These are phyloP conservation scores for Crenichthys baileyi DNA, from an alignment of 2,797 vertebrate species.

Conservation along the genomic window DNA sequence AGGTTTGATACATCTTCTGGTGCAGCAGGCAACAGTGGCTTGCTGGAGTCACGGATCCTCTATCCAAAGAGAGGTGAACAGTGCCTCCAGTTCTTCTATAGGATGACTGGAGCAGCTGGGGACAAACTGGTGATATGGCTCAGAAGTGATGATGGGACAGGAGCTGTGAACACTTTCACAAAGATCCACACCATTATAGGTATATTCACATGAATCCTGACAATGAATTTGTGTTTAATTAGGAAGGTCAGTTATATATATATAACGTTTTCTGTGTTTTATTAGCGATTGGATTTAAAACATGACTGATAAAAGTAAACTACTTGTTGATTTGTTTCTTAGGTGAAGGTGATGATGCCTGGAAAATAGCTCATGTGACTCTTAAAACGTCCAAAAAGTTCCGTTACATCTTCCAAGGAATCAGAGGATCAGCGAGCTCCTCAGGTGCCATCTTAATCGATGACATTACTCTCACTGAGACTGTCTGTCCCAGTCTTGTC, in stretches of 20 bases:
- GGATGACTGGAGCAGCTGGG: constrained; percentile 77
- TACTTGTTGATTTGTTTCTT: neutral
- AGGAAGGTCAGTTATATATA: neutral
- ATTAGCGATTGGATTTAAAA: neutral
- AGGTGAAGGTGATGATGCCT: constrained; percentile 80
- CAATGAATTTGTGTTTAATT: neutral
- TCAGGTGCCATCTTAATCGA: constrained; percentile 85
- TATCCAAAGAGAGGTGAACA: constrained; percentile 87
- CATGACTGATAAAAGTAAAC: neutral
- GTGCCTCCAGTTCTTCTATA: constrained; percentile 93
- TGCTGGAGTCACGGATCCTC: constrained; percentile 90
- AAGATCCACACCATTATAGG: constrained; percentile 87
- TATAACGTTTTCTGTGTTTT: neutral
- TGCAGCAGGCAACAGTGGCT: constrained; percentile 68
- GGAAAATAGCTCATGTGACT: constrained; percentile 88
- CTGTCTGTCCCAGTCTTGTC: constrained; percentile 82
- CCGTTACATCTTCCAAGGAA: constrained; percentile 91
- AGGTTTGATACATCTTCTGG: constrained; percentile 78
- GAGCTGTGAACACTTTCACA: constrained; percentile 74
- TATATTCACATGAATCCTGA: constrained; percentile 43
- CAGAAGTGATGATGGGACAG: constrained; percentile 84
- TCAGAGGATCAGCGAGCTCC: constrained; percentile 71
- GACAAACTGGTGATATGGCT: constrained; percentile 87
- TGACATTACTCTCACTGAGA: constrained; percentile 87
- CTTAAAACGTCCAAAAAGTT: constrained; percentile 86